A percentile compares a stretch with the other conserved stretches of the same genome.
Conservation (phyloP, 1,140 invertebrate species). For the Geopemphigus sp. region DNA sequence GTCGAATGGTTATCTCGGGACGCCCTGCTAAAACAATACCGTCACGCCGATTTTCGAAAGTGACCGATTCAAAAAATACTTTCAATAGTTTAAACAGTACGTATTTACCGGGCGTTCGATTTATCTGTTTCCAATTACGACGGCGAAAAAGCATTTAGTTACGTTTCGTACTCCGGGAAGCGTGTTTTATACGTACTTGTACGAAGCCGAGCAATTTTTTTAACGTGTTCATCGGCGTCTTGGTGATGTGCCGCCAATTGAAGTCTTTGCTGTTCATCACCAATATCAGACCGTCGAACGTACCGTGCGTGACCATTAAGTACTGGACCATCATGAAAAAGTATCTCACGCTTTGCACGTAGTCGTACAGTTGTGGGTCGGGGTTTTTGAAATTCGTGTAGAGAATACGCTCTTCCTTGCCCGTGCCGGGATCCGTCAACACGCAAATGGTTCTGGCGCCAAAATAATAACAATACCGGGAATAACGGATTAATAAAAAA, state of each 20-base stretch:
- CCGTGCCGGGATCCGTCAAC: background rate
- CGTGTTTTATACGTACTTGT: background rate
- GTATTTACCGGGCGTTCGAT: too few species aligned
- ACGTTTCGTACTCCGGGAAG: too few species aligned
- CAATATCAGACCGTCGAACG: conserved; percentile 9
- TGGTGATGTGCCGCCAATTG: conserved; percentile 24
- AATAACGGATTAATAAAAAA: too few species aligned
- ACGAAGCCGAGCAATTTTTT: conserved; percentile 22
- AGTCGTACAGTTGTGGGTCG: background rate
- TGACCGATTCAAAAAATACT: too few species aligned
- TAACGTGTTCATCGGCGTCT: conserved; percentile 10
- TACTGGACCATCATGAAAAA: conserved; percentile 33
- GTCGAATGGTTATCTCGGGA: too few species aligned
- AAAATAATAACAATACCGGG: background rate
- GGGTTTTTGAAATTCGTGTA: conserved; percentile 33
- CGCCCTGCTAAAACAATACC: too few species aligned
- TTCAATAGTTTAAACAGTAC: too few species aligned
- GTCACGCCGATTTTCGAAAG: too few species aligned
- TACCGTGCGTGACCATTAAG: background rate
- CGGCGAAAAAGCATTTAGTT: too few species aligned
- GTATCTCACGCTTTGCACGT: background rate
- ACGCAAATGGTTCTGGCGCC: background rate
- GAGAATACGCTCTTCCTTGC: background rate
- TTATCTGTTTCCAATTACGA: too few species aligned
- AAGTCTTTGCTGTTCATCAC: conserved; percentile 12